Evolutionary conservation across 2,797 vertebrate genomes (phyloP).

Genomic region (Vultur gryphus): DNA sequence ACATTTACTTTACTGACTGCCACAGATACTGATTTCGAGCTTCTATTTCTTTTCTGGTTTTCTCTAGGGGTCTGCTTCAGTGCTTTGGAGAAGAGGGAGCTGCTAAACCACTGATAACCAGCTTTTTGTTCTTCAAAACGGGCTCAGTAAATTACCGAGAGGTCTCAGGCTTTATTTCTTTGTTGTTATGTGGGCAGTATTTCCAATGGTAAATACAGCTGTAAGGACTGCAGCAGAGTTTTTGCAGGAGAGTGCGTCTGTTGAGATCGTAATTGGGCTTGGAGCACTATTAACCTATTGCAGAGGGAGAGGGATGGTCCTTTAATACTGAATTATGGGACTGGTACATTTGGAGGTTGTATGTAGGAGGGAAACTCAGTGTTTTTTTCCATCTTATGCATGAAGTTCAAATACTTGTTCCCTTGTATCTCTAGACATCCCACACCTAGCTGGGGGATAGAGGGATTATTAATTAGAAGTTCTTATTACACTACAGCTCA

Average conservation of each 20-base stretch:
- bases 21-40: not conserved
- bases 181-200: not conserved
- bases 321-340: not conserved
- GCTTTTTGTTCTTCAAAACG: not conserved
- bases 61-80: not conserved
- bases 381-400: not conserved
- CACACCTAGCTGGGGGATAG: not conserved
- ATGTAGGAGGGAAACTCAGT: not conserved
- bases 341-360: not conserved
- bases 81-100: not conserved
- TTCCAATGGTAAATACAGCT: constrained; percentile 4
- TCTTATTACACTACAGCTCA: not conserved
- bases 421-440: not conserved
- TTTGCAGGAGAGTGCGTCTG: not conserved
- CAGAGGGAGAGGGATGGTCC: not conserved
- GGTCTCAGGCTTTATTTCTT: not conserved
- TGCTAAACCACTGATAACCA: not conserved
- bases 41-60: not conserved
- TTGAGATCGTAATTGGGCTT: not conserved
- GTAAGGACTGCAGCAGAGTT: not conserved
- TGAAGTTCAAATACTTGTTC: not conserved
- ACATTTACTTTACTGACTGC: not conserved
- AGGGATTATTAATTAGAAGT: not conserved
- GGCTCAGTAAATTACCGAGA: not conserved
- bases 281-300: not conserved